Evolutionary conservation across 2,797 vertebrate genomes (phyloP).

Genomic region (Botia kubotai): DNA sequence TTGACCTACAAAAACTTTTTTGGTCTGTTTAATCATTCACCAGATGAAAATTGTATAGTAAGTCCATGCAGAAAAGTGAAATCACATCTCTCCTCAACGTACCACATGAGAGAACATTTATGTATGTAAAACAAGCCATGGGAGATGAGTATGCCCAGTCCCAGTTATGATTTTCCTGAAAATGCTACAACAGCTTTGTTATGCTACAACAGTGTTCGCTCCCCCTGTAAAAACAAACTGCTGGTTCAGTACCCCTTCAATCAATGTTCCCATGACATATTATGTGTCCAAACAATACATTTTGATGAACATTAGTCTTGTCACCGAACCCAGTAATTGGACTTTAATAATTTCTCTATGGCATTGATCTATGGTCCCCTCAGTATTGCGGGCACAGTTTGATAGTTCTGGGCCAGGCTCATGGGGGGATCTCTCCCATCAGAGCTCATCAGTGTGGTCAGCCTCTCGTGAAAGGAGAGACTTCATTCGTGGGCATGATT

Average conservation of each 20-base stretch:
- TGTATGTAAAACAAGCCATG: neutral
- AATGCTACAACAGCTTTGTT: too few relatives aligned
- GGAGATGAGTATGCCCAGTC: neutral
- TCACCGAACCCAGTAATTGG: conserved; percentile 18
- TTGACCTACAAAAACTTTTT: neutral
- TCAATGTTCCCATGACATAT: neutral
- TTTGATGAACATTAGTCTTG: conserved; percentile 5
- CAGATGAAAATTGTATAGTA: neutral
- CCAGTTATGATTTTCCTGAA: too few relatives aligned
- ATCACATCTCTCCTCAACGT: too few relatives aligned
- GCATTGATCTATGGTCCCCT: conserved; percentile 16
- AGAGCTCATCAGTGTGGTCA: conserved; percentile 58
- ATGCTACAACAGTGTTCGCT: neutral
- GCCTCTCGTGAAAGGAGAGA: conserved; percentile 58
- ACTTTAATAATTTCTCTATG: neutral
- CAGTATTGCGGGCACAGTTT: neutral
- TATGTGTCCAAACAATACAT: neutral
- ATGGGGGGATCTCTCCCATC: conserved; percentile 42
- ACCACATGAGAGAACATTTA: too few relatives aligned
- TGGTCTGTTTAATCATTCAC: neutral
- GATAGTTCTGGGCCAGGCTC: conserved; percentile 32
- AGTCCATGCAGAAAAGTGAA: neutral
- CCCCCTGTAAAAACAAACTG: neutral
- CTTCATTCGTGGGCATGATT: conserved; percentile 53
- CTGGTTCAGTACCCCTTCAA: neutral